Base-by-base conservation (phyloP, 2,888 invertebrate species). In the Belgica antarctica region DNA sequence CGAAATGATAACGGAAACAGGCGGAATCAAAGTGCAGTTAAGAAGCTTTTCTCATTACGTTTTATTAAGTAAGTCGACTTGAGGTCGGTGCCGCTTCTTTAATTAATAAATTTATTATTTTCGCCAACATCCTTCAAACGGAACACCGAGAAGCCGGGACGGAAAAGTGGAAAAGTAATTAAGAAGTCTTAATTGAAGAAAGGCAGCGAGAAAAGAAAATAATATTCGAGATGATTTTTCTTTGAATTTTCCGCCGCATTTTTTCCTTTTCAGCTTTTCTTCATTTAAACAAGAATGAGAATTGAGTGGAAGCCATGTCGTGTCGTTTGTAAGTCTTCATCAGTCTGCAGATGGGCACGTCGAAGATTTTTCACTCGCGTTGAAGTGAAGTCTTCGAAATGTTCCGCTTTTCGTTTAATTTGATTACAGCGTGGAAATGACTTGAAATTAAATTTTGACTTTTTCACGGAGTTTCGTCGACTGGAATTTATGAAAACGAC, bases 371-470 rank as follows among this genome's bases (percentile, higher is more conserved):
- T 17, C 52, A 8, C 22, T 3, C 1, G 17, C 7, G 52, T n/a
- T 12, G 22, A 10, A 52, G 4, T 17, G 52, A 52, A 3, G 52
- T 10, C 57, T 8, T 10, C 17, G 61, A 28, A 61, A 57, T 57
- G 19, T 61, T 28, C 12, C 61, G n/a, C 27, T 28, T 19, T 22
- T 22, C 52, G 12, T 63, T 63, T 63, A 63, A 63, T 63, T 63
- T 63, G 36, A 63, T 63, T 63, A 63, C 63, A 36, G 36, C 36
- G 24, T 63, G 22, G 34, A 36, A 63, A 31, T 63, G 34, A 41
- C 63, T 63, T 31, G 17, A 15, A 63, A 41, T 63, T 15, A 22
- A 63, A 41, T 24, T 63, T 41, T 36, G 34, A 52, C 52, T 22
- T 52, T 52, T 52, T 52, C 52, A n/a, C 52, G 22, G 17, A n/a